Conservation (phyloP, 2,888 invertebrate genomes). For the Drosophila rubida region DNA sequence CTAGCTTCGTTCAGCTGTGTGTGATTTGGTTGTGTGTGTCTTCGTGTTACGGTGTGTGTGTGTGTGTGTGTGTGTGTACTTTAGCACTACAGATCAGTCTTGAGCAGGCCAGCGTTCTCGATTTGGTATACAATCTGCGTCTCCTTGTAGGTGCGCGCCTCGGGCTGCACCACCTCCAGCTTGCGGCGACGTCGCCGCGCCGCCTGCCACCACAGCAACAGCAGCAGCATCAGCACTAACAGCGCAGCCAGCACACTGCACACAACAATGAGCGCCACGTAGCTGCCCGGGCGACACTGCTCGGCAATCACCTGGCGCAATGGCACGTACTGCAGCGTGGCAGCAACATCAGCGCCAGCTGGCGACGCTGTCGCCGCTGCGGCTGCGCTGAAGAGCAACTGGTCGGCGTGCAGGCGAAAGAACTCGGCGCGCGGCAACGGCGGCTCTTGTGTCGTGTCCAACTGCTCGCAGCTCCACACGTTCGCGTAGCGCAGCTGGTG, state of each 20-base stretch:
- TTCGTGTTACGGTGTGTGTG: conserved; percentile 35
- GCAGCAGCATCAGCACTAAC: conserved; percentile 83
- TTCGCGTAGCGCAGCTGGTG: conserved; percentile 79
- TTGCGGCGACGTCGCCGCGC: conserved; percentile 87
- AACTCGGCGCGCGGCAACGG: conserved; percentile 77
- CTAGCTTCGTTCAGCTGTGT: conserved; percentile 73
- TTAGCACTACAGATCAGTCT: conserved; percentile 88
- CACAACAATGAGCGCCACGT: conserved; percentile 85
- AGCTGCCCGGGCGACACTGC: conserved; percentile 77
- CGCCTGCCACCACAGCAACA: conserved; percentile 85
- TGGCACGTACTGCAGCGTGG: conserved; percentile 57
- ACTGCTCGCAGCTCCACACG: conserved; percentile 76
- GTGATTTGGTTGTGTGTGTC: conserved; percentile 32
- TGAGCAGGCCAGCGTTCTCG: conserved; percentile 92
- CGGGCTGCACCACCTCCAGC: conserved; percentile 91
- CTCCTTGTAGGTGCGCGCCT: conserved; percentile 92
- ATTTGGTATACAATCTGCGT: conserved; percentile 94
- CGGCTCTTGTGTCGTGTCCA: conserved; percentile 69
- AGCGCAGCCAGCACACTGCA: conserved; percentile 85
- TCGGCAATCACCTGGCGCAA: conserved; percentile 77
- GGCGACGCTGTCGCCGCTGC: neutral
- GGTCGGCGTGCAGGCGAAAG: conserved; percentile 78
- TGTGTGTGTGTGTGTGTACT: conserved; percentile 19
- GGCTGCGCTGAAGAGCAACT: conserved; percentile 70
- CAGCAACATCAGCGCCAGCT: neutral